Base-by-base conservation (phyloP, 2,888 invertebrate species). In the Pterostichus madidus region DNA sequence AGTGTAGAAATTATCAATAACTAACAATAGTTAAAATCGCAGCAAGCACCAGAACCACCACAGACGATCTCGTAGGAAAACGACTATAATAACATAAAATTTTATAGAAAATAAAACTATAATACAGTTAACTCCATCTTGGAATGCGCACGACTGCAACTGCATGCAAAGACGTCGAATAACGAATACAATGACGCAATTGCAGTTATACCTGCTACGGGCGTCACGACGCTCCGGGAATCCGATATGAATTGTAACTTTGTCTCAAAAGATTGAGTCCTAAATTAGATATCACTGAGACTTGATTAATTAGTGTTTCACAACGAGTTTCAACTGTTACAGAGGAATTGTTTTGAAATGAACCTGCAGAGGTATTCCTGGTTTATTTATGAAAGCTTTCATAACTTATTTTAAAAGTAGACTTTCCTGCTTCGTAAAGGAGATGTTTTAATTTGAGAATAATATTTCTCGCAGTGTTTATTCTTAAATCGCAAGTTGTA, bases 81-180 rank as follows among this genome's bases (percentile, higher is more conserved):
- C 39, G 24, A 52, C 44, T 73, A 17, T 75, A 75, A 52, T 31
- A 52, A 6, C 15, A 75, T 75, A 75, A 75, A 75, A 75, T 75
- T 75, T 75, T 52, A 75, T 52, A 11, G 49, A n/a, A 75, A 75
- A 49, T 75, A 49, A 64, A 64, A 64, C 64, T 32, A 64, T 64
- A 64, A 64, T 64, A 11, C 64, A 32, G 32, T 32, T 32, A 64
- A 8, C n/a, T 32, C 17, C 31, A 24, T 10, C 13, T 56, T n/a
- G 32, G 59, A 17, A 59, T 17, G 31, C 59, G 1, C 39, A 39
- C 39, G 0, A 13, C 11, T 64, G 35, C 64, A 59, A 64, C 11
- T 32, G 64, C 13, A 64, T 64, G 64, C 64, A 64, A 64, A 10
- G 64, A 64, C 24, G 64, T 15, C 24, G 24, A 24, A 24, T 24